Conservation (phyloP, 2,888 invertebrate genomes). For the Eupeodes latifasciatus region DNA sequence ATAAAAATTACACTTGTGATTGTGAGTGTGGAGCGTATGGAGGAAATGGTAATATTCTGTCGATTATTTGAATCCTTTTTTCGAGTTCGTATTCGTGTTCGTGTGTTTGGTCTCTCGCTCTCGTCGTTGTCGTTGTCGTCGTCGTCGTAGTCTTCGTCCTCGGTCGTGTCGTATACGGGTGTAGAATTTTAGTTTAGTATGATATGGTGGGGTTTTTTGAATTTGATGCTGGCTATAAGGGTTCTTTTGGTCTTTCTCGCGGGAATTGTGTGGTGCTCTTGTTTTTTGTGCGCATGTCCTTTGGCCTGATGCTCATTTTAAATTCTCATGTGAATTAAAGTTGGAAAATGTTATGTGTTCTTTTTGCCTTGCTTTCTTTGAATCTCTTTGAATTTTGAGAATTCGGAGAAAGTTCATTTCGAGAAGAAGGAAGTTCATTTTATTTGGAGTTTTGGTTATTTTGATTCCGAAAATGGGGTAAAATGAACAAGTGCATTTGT, state of each 20-base stretch:
- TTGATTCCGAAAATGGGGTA: constrained; percentile 53
- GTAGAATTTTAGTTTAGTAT: neutral
- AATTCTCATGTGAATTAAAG: constrained; percentile 67
- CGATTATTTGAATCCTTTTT: constrained; percentile 66
- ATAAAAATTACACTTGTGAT: constrained; percentile 65
- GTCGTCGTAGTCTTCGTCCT: too few species aligned
- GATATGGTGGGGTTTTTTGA: too few species aligned
- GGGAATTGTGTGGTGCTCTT: constrained; percentile 50
- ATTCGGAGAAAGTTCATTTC: constrained; percentile 49
- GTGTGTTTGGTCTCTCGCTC: too few species aligned
- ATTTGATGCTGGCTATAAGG: constrained; percentile 19
- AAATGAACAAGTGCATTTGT: constrained; percentile 62
- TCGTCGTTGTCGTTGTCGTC: neutral
- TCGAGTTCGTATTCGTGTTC: neutral
- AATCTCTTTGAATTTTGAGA: constrained; percentile 6
- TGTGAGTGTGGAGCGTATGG: constrained; percentile 6
- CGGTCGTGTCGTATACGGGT: neutral
- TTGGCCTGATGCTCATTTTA: constrained; percentile 63
- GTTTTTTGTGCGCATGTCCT: constrained; percentile 55
- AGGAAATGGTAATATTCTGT: constrained; percentile 54
- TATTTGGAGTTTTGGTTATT: neutral
- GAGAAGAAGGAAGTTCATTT: neutral
- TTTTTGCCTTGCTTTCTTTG: neutral
- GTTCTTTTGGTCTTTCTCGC: constrained; percentile 71
- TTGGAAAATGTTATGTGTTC: constrained; percentile 9